These are phyloP conservation scores for Paralichthys olivaceus DNA, from an alignment of 2,113 vertebrate genomes.

Conservation along the genomic window DNA sequence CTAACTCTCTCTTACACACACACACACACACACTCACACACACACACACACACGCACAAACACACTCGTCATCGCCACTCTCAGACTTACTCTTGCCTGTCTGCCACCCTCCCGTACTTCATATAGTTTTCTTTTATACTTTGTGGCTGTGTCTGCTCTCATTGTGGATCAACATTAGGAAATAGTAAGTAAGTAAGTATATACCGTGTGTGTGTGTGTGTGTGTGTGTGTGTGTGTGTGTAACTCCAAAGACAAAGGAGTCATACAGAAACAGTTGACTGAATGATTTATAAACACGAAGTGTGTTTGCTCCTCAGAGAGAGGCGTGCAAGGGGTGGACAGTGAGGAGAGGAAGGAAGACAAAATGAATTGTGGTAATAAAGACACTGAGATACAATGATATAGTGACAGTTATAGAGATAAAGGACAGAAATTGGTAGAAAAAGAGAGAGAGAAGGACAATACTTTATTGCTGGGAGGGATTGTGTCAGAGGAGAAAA, in stretches of 20 bases:
- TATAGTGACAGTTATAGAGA: background rate
- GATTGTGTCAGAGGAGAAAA: background rate
- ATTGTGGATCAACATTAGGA: conserved; percentile 34
- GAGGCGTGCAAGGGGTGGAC: background rate
- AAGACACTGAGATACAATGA: background rate
- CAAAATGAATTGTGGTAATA: background rate
- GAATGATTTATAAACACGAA: background rate
- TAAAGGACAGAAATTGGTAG: background rate
- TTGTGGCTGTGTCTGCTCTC: conserved; percentile 18
- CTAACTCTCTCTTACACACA: conserved; percentile 6
- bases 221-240: background rate
- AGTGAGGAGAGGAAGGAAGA: background rate
- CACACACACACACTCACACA: background rate
- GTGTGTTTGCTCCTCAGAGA: background rate
- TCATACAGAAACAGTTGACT: background rate
- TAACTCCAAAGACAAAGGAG: background rate
- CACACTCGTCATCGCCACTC: background rate
- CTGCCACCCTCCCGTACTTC: background rate
- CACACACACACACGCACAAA: background rate
- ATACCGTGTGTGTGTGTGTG: background rate
- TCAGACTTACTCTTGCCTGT: background rate
- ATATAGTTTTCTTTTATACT: conserved; percentile 27
- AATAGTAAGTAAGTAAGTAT: conserved; percentile 13
- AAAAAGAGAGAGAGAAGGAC: background rate
- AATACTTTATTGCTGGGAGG: background rate